These are phyloP conservation scores for Thyatira batis DNA, from an alignment of 2,888 invertebrate species.

Conservation along the genomic window DNA sequence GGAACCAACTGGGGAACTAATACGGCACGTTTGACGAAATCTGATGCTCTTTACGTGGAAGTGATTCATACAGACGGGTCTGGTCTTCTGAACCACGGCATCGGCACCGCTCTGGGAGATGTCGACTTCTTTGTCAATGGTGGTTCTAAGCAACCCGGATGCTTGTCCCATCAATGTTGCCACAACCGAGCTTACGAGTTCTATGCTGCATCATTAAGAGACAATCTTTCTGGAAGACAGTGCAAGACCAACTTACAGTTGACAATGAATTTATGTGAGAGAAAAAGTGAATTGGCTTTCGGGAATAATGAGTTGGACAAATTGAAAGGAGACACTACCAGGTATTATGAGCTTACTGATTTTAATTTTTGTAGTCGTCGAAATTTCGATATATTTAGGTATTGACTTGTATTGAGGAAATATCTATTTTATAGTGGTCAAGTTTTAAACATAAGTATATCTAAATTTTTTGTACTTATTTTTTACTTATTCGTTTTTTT, in stretches of 20 bases:
- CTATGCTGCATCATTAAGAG: constrained; percentile 44
- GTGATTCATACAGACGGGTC: constrained; percentile 61
- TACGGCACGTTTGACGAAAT: constrained; percentile 31
- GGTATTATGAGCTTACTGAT: background rate
- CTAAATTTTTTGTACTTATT: too few species aligned
- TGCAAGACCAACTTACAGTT: constrained; percentile 41
- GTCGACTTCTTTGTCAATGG: constrained; percentile 95
- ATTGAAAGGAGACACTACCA: constrained; percentile 35
- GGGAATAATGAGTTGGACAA: constrained; percentile 47
- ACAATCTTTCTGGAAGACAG: constrained; percentile 37
- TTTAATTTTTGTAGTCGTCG: background rate
- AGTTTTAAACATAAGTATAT: too few species aligned
- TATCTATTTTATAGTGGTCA: too few species aligned
- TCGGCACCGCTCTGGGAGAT: constrained; percentile 88
- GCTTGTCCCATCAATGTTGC: constrained; percentile 44
- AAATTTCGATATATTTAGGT: too few species aligned
- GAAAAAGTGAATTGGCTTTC: constrained; percentile 35
- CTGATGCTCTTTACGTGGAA: constrained; percentile 61
- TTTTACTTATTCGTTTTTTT: too few species aligned
- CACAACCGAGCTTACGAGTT: constrained; percentile 58
- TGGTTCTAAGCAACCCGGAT: constrained; percentile 85
- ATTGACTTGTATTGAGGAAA: too few species aligned
- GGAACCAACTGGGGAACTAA: constrained; percentile 41
- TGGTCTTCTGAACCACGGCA: constrained; percentile 75
- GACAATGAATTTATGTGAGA: constrained; percentile 25